A percentile compares a stretch with the other conserved stretches of the same genome.
phyloP scores from a whole-genome alignment of 2,888 invertebrate species.

The Trachelus iudaicus region DNA sequence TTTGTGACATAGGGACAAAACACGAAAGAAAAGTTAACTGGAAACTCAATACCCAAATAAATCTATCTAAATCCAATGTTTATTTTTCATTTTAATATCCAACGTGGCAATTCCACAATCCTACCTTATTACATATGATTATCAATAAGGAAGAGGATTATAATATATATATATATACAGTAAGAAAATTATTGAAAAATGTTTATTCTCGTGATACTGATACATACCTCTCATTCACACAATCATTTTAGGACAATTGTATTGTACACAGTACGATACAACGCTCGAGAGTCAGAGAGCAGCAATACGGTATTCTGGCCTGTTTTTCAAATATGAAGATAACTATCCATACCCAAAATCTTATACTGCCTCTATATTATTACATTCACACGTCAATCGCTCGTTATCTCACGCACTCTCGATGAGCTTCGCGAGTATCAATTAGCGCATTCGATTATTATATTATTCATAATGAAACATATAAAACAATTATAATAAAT shows the following conservation, averaged over 20 bases:
- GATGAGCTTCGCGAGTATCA: conserved; percentile 13
- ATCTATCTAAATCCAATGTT: conserved; percentile 22
- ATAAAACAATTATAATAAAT: conserved; percentile 61
- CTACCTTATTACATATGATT: conserved; percentile 10
- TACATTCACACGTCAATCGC: conserved; percentile 5
- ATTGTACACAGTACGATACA: conserved; percentile 60
- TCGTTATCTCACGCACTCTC: conserved; percentile 12
- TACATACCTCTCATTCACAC: conserved; percentile 47
- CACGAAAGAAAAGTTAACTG: conserved; percentile 16
- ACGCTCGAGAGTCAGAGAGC: not conserved
- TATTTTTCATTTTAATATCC: conserved; percentile 10
- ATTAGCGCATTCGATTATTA: conserved; percentile 41
- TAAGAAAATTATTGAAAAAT: conserved; percentile 46
- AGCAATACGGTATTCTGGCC: not conserved
- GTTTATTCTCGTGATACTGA: conserved; percentile 59
- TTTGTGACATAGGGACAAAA: not conserved
- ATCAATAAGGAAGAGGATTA: conserved; percentile 2
- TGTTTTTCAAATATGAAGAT: not conserved
- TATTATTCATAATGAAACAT: conserved; percentile 46
- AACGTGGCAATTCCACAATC: conserved; percentile 12
- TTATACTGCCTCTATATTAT: conserved; percentile 3
- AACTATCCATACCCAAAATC: not conserved
- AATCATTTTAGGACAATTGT: conserved; percentile 37
- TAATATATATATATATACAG: not conserved
- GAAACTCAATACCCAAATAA: conserved; percentile 41